A percentile compares a stretch with the other conserved stretches of the same genome.
phyloP scores from a whole-genome alignment of 2,113 vertebrate species.

The Peromyscus polionotus region DNA sequence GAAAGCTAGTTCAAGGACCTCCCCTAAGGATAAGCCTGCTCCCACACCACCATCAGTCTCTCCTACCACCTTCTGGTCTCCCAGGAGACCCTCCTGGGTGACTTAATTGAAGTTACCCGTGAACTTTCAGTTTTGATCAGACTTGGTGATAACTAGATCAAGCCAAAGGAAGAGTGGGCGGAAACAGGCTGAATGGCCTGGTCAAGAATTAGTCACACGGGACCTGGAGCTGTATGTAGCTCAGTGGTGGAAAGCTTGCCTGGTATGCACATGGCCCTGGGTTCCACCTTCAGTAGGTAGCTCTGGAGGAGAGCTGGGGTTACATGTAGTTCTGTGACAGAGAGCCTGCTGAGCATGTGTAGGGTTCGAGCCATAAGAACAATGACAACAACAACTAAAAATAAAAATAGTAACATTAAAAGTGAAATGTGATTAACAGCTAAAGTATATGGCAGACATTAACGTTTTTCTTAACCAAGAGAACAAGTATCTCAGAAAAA shows the following conservation, averaged over 20 bases:
- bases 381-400: not conserved
- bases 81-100: not conserved
- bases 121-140: not conserved
- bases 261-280: no score
- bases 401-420: not conserved
- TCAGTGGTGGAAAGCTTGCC: not conserved
- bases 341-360: not conserved
- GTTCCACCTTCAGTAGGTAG: no score
- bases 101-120: not conserved
- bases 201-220: not conserved
- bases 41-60: not conserved
- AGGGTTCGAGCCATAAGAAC: not conserved
- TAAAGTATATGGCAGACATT: not conserved
- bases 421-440: conserved; percentile 26
- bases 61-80: not conserved
- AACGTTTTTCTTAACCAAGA: conserved; percentile 32
- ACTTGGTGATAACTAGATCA: not conserved
- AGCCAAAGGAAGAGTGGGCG: not conserved
- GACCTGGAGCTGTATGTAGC: no score
- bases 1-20: not conserved
- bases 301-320: not conserved
- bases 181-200: not conserved
- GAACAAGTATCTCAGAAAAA: not conserved
- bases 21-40: not conserved
- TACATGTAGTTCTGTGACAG: not conserved